phyloP scores from a whole-genome alignment of 2,113 vertebrate genomes.

The Hemiscyllium ocellatum region DNA sequence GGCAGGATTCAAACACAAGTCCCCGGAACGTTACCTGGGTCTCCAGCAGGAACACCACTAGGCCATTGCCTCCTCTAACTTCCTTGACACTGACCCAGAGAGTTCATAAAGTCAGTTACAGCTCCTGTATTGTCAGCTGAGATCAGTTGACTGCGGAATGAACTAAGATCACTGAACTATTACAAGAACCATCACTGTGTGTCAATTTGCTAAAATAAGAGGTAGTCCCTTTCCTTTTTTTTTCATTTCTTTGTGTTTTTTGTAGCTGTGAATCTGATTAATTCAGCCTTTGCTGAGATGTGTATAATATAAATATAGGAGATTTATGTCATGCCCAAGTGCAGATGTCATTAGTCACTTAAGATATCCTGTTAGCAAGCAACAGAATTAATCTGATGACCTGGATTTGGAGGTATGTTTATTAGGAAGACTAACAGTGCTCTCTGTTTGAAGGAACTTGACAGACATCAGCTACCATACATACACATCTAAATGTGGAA shows the following conservation, averaged over 20 bases:
- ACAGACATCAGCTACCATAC: background rate
- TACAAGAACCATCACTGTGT: background rate
- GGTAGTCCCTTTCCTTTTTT: background rate
- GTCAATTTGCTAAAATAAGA: background rate
- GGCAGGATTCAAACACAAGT: too few relatives aligned
- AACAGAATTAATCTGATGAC: background rate
- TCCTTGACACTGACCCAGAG: background rate
- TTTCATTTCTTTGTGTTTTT: background rate
- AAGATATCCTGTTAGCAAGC: background rate
- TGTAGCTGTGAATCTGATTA: background rate
- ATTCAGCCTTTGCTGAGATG: background rate
- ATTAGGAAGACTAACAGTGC: background rate
- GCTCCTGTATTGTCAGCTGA: background rate
- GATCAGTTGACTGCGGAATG: background rate
- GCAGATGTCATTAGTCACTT: background rate
- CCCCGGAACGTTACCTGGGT: too few relatives aligned
- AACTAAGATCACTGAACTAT: background rate
- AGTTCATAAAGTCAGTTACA: background rate
- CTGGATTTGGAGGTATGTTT: too few relatives aligned
- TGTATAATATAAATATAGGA: background rate
- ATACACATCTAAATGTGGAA: background rate
- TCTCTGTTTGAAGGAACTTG: background rate
- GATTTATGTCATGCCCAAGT: background rate
- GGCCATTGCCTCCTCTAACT: background rate
- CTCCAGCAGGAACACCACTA: too few relatives aligned